A percentile compares a stretch with the other conserved stretches of the same genome.
Conservation (phyloP, 2,113 vertebrate species). For the Diphyllodes magnificus region DNA sequence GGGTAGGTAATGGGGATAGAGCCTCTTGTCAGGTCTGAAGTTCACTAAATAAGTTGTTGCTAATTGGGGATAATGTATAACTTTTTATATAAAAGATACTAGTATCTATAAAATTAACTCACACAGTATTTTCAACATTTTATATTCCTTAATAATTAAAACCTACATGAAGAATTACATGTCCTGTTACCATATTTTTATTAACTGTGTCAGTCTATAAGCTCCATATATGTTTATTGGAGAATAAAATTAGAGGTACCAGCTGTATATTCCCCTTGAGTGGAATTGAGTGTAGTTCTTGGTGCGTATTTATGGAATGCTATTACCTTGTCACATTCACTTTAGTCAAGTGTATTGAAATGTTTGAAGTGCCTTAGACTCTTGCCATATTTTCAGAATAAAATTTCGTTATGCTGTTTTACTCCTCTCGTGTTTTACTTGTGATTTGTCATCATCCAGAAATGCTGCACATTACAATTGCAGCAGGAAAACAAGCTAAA, state of each 20-base stretch:
- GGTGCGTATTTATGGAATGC: slow-evolving; percentile 72
- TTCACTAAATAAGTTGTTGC: slow-evolving; percentile 58
- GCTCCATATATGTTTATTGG: slow-evolving; percentile 52
- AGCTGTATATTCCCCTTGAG: slow-evolving; percentile 59
- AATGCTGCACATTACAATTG: not conserved
- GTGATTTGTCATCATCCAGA: slow-evolving; percentile 29
- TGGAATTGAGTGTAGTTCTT: slow-evolving; percentile 40
- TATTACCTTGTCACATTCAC: slow-evolving; percentile 68
- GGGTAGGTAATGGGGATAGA: slow-evolving; percentile 54
- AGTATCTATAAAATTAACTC: slow-evolving; percentile 84
- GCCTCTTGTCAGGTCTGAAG: slow-evolving; percentile 41
- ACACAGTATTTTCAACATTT: slow-evolving; percentile 87
- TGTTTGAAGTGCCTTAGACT: slow-evolving; percentile 89
- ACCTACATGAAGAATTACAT: slow-evolving; percentile 77
- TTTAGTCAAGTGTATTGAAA: slow-evolving; percentile 77
- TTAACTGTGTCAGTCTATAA: slow-evolving; percentile 74
- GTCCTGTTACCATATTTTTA: slow-evolving; percentile 82
- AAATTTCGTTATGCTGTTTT: slow-evolving; percentile 74
- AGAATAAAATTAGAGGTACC: slow-evolving; percentile 61
- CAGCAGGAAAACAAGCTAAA: not conserved
- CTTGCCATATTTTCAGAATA: slow-evolving; percentile 90
- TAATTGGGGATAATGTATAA: slow-evolving; percentile 76
- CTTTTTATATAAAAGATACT: slow-evolving; percentile 85
- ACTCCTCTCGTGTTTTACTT: not conserved
- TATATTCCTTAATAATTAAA: slow-evolving; percentile 78